Evolutionary conservation across 2,888 invertebrate genomes (phyloP).

Genomic region (Bedellia somnulentella): DNA sequence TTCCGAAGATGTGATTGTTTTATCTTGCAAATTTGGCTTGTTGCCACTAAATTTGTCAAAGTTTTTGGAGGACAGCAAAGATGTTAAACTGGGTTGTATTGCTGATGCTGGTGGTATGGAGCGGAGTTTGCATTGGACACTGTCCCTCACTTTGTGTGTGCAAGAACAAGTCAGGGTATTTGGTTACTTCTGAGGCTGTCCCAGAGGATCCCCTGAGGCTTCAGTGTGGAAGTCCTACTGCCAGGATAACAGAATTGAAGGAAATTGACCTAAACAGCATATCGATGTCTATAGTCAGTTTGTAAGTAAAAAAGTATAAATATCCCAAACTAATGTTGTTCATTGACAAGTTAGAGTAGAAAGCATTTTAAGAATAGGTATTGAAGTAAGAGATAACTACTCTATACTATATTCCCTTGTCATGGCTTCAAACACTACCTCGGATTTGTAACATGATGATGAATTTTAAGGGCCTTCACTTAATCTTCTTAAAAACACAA

Average conservation of each 20-base stretch:
- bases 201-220: slow-evolving; percentile 63
- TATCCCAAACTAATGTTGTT: too few relatives aligned
- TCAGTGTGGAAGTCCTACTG: slow-evolving; percentile 63
- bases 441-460: too few relatives aligned
- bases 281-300: slow-evolving; percentile 63
- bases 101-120: slow-evolving; percentile 23
- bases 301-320: slow-evolving; percentile 66
- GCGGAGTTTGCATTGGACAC: slow-evolving; percentile 22
- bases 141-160: slow-evolving; percentile 58
- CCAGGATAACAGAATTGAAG: slow-evolving; percentile 61
- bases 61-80: slow-evolving; percentile 30
- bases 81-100: slow-evolving; percentile 33
- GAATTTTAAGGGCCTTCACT: too few relatives aligned
- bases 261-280: slow-evolving; percentile 65
- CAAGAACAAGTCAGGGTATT: slow-evolving; percentile 57
- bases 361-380: too few relatives aligned
- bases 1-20: slow-evolving; percentile 47
- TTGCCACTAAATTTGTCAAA: slow-evolving; percentile 42
- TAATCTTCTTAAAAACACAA: too few relatives aligned
- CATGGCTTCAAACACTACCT: too few relatives aligned
- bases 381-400: too few relatives aligned
- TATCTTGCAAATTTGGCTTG: slow-evolving; percentile 37
- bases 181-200: slow-evolving; percentile 47
- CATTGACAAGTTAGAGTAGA: too few relatives aligned
- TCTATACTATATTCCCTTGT: too few relatives aligned